Conservation (phyloP, 2,888 invertebrate species). For the Macrosoma leucophasiata region DNA sequence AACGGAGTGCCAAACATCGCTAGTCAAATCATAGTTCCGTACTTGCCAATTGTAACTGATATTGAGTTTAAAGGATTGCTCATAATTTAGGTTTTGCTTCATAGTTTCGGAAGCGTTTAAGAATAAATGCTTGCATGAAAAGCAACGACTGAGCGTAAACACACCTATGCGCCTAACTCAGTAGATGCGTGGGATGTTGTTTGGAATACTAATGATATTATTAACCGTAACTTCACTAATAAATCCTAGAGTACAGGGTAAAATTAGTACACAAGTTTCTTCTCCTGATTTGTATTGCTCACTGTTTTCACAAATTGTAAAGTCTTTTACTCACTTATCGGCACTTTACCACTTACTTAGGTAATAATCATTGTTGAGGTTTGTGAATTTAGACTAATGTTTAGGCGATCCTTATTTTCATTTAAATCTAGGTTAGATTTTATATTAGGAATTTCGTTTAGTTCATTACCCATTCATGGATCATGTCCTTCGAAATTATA, state of each 20-base stretch:
- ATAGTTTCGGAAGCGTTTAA: conserved; percentile 41
- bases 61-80: conserved; percentile 36
- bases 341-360: conserved; percentile 63
- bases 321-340: conserved; percentile 62
- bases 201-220: conserved; percentile 39
- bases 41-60: conserved; percentile 35
- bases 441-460: conserved; percentile 31
- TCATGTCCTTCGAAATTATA: conserved; percentile 32
- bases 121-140: conserved; percentile 60
- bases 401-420: conserved; percentile 49
- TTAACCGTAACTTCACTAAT: conserved; percentile 59
- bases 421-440: conserved; percentile 55
- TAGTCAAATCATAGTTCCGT: conserved; percentile 35
- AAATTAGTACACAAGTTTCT: conserved; percentile 66
- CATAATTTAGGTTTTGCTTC: conserved; percentile 31
- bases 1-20: conserved; percentile 62
- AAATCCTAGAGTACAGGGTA: conserved; percentile 75
- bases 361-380: conserved; percentile 60
- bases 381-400: conserved; percentile 57
- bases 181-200: conserved; percentile 31
- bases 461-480: conserved; percentile 32
- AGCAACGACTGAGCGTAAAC: conserved; percentile 58
- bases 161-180: conserved; percentile 35
- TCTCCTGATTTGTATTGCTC: conserved; percentile 62
- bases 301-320: conserved; percentile 65